phyloP scores from a whole-genome alignment of 2,797 vertebrate species.

The Oreortyx pictus region DNA sequence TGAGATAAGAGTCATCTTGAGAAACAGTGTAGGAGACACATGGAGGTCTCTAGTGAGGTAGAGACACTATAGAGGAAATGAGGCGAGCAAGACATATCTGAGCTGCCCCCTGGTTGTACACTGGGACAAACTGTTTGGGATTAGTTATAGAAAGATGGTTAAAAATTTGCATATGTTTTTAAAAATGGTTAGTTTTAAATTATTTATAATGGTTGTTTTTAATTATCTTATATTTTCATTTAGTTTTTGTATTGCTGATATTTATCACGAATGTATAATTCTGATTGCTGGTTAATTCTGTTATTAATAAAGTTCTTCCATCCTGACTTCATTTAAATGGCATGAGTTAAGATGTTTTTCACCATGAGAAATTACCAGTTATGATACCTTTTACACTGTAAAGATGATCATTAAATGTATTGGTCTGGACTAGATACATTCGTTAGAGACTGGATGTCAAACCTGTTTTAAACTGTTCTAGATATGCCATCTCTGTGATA shows the following conservation, averaged over 20 bases:
- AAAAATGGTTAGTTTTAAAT: background rate
- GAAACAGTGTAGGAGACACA: background rate
- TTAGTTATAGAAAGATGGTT: background rate
- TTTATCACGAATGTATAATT: background rate
- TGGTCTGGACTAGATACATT: background rate
- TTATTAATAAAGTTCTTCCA: background rate
- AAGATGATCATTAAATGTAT: background rate
- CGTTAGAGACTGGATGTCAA: background rate
- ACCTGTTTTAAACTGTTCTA: background rate
- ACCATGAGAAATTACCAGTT: background rate
- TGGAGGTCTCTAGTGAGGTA: rapidly evolving
- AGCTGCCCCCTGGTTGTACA: background rate
- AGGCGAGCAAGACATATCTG: no score
- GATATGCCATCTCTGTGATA: background rate
- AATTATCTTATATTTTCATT: background rate
- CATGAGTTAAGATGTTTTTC: background rate
- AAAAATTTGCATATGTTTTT: background rate
- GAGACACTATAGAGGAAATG: rapidly evolving
- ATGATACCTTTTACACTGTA: background rate
- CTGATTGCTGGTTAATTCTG: background rate
- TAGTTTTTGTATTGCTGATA: background rate
- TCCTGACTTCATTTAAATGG: background rate
- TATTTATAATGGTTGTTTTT: background rate
- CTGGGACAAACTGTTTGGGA: background rate
- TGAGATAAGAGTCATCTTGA: background rate